Conservation (phyloP, 2,888 invertebrate species). For the Oxyteleia sp. region DNA sequence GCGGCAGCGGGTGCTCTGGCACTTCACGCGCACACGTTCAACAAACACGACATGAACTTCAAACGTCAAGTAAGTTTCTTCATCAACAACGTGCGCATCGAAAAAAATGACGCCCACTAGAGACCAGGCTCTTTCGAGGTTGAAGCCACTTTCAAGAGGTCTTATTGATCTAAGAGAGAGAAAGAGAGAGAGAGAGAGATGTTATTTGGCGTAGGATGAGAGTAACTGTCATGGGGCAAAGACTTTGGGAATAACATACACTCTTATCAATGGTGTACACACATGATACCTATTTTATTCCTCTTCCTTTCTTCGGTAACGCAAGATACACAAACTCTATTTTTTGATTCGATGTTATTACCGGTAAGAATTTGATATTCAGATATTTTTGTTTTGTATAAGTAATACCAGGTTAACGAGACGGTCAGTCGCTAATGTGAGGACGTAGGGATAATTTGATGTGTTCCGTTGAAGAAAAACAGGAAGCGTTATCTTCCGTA, state of each 20-base stretch:
- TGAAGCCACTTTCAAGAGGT: constrained; percentile 20
- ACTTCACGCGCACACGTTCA: constrained; percentile 89
- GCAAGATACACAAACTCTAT: constrained; percentile 74
- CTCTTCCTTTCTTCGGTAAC: constrained; percentile 30
- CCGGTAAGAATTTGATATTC: constrained; percentile 24
- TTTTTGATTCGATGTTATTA: constrained; percentile 79
- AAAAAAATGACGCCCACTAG: constrained; percentile 90
- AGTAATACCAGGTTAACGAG: constrained; percentile 28
- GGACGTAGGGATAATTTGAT: background rate
- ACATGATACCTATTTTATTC: constrained; percentile 10
- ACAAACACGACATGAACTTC: constrained; percentile 90
- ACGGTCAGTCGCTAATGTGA: constrained; percentile 2
- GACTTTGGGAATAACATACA: constrained; percentile 36
- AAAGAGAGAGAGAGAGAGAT: constrained; percentile 37
- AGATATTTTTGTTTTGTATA: constrained; percentile 46
- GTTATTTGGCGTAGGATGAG: background rate
- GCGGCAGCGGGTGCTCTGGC: constrained; percentile 85
- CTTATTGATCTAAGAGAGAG: constrained; percentile 30
- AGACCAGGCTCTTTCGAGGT: constrained; percentile 19
- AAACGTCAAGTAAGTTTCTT: constrained; percentile 95
- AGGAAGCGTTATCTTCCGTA: constrained; percentile 20
- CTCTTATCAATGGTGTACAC: background rate
- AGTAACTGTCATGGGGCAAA: constrained; percentile 23
- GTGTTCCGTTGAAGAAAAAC: constrained; percentile 3
- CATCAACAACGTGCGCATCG: constrained; percentile 93